Evolutionary conservation across 2,888 invertebrate genomes (phyloP).

Genomic region (Zeuzera pyrina): DNA sequence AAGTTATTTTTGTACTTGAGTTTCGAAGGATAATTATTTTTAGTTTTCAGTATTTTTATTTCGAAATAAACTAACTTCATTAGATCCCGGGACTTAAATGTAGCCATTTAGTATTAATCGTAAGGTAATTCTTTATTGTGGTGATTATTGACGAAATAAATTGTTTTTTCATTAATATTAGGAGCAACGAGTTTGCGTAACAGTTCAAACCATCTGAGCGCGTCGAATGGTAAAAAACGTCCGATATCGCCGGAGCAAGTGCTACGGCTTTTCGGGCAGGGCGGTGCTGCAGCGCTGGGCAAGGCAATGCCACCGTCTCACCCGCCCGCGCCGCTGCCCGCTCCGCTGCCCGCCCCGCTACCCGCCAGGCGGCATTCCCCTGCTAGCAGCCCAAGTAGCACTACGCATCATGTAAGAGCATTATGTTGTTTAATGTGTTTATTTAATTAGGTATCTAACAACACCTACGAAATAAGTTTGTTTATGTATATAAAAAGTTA

Average conservation of each 20-base stretch:
- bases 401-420: slow-evolving; percentile 78
- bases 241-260: slow-evolving; percentile 91
- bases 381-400: slow-evolving; percentile 85
- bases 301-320: slow-evolving; percentile 63
- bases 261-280: slow-evolving; percentile 75
- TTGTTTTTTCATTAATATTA: slow-evolving; percentile 18
- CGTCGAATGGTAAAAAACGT: slow-evolving; percentile 79
- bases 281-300: slow-evolving; percentile 61
- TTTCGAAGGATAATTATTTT: too few species aligned
- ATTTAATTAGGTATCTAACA: too few species aligned
- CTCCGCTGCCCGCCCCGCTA: slow-evolving; percentile 61
- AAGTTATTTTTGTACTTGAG: too few species aligned
- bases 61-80: too few species aligned
- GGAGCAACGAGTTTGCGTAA: slow-evolving; percentile 57
- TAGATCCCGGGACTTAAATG: too few species aligned
- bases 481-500: too few species aligned
- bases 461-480: too few species aligned
- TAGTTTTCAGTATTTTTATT: too few species aligned
- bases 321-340: slow-evolving; percentile 62
- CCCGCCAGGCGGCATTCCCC: slow-evolving; percentile 74
- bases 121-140: too few species aligned
- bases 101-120: too few species aligned
- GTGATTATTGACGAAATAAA: too few species aligned
- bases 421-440: too few species aligned
- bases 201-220: slow-evolving; percentile 69